Base-by-base conservation (phyloP, 2,888 invertebrate species). In the Oscheius sp. region DNA sequence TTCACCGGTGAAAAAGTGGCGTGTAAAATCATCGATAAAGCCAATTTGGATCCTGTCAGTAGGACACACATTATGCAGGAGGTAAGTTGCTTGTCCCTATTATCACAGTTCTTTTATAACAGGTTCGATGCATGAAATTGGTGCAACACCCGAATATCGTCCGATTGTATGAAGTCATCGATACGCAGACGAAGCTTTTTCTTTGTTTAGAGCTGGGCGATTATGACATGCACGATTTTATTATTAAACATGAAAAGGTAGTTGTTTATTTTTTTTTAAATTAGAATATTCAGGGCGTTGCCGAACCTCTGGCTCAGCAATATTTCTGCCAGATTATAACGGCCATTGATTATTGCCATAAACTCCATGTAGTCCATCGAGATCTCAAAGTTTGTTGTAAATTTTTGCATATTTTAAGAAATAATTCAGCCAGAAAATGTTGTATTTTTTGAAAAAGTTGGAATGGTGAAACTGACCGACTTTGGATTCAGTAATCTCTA, bases 121-220 rank as follows among this genome's bases (percentile, higher is more conserved):
- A 94, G 93, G 91, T 95, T 78, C 92, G 96, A 80, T 98, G 97
- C 90, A 98, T 98, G 97, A 98, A 98, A 91, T 91, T 99, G 86
- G 98, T 99, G 59, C 98, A 99, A 89, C 99, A 99, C 91, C 97
- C 98, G 43, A 96, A 99, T 91, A 97, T 99, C 52, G 98, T 99
- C 59, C 92, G 97, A 72, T 91, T 99, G 64, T 99, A 99, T 91
- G 97, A 99, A 92, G 83, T 84, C 79, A 99, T 99, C 89, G 99
- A 99, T 91, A 99, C 99, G 46, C 95, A 96, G 89, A 96, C 96
- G 79, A 98, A 99, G 91, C 92, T 91, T 56, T 91, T 89, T 75
- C 87, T 91, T 89, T 96, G 99, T 89, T 91, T 99, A 89, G 99
- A 99, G 91, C 91, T 97, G 88, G 99, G 96, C 18, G 97, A 99